Evolutionary conservation across 2,888 invertebrate species (phyloP), one percentile per base, ranked within the genome.

Genomic region (Tipula helvola): DNA sequence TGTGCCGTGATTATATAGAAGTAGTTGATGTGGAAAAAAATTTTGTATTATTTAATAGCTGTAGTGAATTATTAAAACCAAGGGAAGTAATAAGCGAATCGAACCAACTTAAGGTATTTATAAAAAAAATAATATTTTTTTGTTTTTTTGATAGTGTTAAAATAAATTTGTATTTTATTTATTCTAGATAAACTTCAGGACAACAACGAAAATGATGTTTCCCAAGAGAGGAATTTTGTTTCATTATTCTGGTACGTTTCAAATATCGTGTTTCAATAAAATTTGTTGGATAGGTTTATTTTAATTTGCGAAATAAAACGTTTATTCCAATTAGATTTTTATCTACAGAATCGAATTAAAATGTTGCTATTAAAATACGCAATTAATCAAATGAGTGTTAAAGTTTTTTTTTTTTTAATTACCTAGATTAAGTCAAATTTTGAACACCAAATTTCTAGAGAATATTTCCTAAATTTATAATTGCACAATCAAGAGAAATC

Each of bases 201-300:
- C 92, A 1, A 91, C 91, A 88, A 93, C 93, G 3, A 90, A 91
- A 88, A 93, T 93, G 71, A 89, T 91, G 41, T 93, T 92, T 88
- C 94, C 95, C 0, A 94, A 94, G 88, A 91, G 95, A 89, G 95
- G 95, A 2, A 92, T 95, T 87, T 90, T 95, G 28, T 91, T 95
- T 88, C 93, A 95, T 91, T 95, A 93, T 90, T 93, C 93, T 91
- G 93, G 94, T 94, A 90, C 92, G 92, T 88, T 16, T n/a, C 3
- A 39, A 13, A 39, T 85, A 41, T 85, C 85, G 12, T 71, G 28
- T 18, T 71, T 28, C 28, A 28, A 52, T 52, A n/a, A 71, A 71
- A 71, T 71, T 52, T 52, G 52, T 16, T 52, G 52, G 8, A 3
- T 5, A 52, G 28, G 28, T 28, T 28, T 52, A 18, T 52, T 52